Evolutionary conservation across 2,113 vertebrate genomes (phyloP).

Genomic region (Clarias batrachus): DNA sequence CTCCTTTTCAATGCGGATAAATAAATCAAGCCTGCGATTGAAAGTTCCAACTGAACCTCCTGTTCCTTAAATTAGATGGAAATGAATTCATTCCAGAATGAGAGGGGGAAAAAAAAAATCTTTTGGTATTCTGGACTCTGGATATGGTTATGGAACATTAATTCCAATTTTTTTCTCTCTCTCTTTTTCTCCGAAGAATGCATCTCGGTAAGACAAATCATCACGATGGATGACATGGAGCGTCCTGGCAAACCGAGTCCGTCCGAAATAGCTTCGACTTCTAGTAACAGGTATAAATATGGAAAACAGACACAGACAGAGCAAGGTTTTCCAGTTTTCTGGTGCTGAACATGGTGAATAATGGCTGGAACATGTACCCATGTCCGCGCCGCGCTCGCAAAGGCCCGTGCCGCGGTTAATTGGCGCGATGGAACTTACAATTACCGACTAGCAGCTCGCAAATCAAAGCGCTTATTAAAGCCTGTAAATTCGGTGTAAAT

Average conservation of each 20-base stretch:
- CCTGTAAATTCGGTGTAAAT: constrained; percentile 47
- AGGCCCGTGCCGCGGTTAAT: constrained; percentile 50
- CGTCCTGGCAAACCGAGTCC: constrained; percentile 1
- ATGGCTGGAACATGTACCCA: constrained; percentile 44
- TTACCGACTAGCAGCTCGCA: constrained; percentile 49
- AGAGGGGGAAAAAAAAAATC: constrained; percentile 44
- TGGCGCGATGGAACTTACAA: constrained; percentile 57
- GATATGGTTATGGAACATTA: constrained; percentile 51
- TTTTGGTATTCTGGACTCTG: constrained; percentile 36
- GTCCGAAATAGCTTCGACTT: constrained; percentile 32
- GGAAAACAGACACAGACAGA: constrained; percentile 10
- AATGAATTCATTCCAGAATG: constrained; percentile 61
- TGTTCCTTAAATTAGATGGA: constrained; percentile 55
- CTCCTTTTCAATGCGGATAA: constrained; percentile 39
- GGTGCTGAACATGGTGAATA: constrained; percentile 38
- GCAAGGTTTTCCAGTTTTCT: constrained; percentile 29
- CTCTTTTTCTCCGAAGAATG: constrained; percentile 28
- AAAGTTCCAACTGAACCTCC: constrained; percentile 19
- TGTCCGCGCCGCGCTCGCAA: constrained; percentile 52
- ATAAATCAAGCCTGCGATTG: constrained; percentile 55
- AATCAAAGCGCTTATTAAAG: constrained; percentile 47
- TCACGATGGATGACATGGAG: constrained; percentile 26
- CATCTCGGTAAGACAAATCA: constrained; percentile 35
- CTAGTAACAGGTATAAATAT: constrained; percentile 18
- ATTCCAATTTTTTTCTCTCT: constrained; percentile 30